These are phyloP conservation scores for Seira musarum DNA, from an alignment of 2,888 invertebrate species.

Conservation along the genomic window DNA sequence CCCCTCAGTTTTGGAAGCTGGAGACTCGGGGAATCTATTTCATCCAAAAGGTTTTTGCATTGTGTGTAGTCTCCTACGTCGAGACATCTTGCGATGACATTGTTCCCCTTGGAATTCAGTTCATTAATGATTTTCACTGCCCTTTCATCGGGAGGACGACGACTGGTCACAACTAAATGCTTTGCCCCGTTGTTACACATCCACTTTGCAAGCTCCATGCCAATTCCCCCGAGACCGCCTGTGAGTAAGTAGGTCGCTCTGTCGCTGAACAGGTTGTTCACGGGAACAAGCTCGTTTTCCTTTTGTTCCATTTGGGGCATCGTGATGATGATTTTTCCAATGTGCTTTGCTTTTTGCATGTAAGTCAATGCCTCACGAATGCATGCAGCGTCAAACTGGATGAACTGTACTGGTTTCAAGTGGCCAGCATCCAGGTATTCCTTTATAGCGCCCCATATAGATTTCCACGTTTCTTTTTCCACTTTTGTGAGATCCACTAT, in stretches of 20 bases:
- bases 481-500: conserved; percentile 47
- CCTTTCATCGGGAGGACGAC: conserved; percentile 45
- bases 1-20: conserved; percentile 51
- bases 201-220: conserved; percentile 56
- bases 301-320: conserved; percentile 42
- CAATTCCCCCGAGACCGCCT: conserved; percentile 53
- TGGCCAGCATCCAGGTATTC: background rate
- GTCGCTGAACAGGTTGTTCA: conserved; percentile 32
- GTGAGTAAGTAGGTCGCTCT: conserved; percentile 48
- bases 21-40: conserved; percentile 23
- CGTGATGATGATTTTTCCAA: conserved; percentile 51
- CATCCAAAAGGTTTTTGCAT: conserved; percentile 46
- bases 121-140: conserved; percentile 51
- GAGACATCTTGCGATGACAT: conserved; percentile 33
- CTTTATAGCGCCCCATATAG: conserved; percentile 11
- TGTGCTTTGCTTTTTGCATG: conserved; percentile 56
- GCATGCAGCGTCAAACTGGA: conserved; percentile 44
- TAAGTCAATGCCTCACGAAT: conserved; percentile 50
- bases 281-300: conserved; percentile 31
- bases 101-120: conserved; percentile 40
- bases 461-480: background rate
- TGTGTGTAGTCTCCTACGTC: conserved; percentile 56
- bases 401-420: conserved; percentile 36
- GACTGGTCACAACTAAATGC: conserved; percentile 57
- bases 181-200: conserved; percentile 51